Conservation (phyloP, 1,140 invertebrate genomes). For the Lutraria rhynchaena region DNA sequence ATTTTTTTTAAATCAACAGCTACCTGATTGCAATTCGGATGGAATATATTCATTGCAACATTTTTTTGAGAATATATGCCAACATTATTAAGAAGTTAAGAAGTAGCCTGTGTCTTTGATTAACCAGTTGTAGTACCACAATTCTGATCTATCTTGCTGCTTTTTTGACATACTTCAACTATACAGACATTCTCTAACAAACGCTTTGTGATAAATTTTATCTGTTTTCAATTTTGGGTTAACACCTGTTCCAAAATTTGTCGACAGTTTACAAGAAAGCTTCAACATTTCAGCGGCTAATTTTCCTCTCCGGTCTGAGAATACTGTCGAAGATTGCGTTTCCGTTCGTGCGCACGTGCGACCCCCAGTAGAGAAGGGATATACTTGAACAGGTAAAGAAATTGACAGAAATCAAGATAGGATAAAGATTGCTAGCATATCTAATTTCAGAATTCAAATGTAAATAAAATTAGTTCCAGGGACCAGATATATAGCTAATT, state of each 20-base stretch:
- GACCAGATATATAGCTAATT: constrained; percentile 38
- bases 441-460: constrained; percentile 45
- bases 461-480: constrained; percentile 39
- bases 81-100: too few species aligned
- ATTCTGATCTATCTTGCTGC: too few species aligned
- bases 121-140: too few species aligned
- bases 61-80: too few species aligned
- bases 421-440: constrained; percentile 17
- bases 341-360: constrained; percentile 47
- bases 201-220: neutral
- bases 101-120: too few species aligned
- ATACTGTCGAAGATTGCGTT: constrained; percentile 23
- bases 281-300: constrained; percentile 42
- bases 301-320: constrained; percentile 22
- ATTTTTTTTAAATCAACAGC: too few species aligned
- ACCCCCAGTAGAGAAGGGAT: constrained; percentile 39
- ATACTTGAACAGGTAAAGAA: constrained; percentile 39
- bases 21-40: too few species aligned
- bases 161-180: too few species aligned
- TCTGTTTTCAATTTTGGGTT: constrained; percentile 22
- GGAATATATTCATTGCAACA: too few species aligned
- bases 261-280: constrained; percentile 46
- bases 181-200: too few species aligned
- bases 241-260: constrained; percentile 46
- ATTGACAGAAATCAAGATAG: constrained; percentile 45